Evolutionary conservation across 2,113 vertebrate species (phyloP).

Genomic region (Seriola quinqueradiata): DNA sequence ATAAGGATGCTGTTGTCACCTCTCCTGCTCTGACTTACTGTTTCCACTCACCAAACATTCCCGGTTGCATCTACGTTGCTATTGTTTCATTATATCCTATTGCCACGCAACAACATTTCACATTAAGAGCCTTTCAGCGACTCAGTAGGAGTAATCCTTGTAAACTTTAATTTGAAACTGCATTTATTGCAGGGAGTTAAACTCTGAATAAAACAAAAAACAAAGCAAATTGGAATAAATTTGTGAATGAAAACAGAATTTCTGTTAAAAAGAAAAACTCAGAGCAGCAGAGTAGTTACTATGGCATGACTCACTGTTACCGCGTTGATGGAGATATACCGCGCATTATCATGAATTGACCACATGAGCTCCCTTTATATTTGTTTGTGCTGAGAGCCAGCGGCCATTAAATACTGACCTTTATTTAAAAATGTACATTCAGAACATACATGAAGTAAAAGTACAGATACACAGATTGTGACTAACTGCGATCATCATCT

Average conservation of each 20-base stretch:
- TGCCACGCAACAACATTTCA: background rate
- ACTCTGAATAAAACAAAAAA: background rate
- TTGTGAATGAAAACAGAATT: background rate
- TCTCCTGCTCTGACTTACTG: background rate
- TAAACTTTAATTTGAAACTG: background rate
- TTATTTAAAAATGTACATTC: background rate
- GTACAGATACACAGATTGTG: background rate
- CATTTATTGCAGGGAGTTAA: background rate
- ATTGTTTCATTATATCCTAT: too few species aligned
- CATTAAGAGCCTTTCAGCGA: background rate
- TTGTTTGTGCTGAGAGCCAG: background rate
- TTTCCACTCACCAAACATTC: background rate
- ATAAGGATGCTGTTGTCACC: background rate
- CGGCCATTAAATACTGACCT: background rate
- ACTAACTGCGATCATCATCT: background rate
- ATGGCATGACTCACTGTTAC: background rate
- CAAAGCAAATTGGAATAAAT: background rate
- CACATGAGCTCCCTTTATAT: too few species aligned
- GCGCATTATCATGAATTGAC: too few species aligned
- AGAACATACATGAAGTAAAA: background rate
- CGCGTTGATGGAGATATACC: background rate
- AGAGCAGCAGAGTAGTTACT: background rate
- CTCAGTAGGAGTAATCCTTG: background rate
- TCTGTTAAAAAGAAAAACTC: background rate
- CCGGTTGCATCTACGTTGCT: background rate